Percentiles rank a stretch among this genome's conserved stretches.
Evolutionary conservation across 2,888 invertebrate species (phyloP).

Genomic region (Coenonympha arcania): DNA sequence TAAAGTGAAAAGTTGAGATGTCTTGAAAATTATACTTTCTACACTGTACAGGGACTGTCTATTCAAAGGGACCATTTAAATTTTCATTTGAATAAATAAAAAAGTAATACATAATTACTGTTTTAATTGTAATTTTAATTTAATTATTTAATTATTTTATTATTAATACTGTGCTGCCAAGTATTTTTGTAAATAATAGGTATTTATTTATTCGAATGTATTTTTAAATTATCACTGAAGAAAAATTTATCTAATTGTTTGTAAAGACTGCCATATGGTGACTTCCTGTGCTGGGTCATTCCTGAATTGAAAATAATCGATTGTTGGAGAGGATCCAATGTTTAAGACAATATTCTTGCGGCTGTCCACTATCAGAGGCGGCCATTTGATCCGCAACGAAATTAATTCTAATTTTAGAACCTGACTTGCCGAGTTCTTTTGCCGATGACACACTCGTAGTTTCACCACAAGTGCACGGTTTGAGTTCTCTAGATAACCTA

Average conservation of each 20-base stretch:
- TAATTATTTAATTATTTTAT: no score
- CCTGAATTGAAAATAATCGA: conserved; percentile 63
- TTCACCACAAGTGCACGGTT: not conserved
- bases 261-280: conserved; percentile 23
- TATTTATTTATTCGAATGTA: not conserved
- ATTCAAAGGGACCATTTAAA: no score
- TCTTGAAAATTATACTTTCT: no score
- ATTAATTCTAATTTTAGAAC: conserved; percentile 61
- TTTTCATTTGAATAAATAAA: no score
- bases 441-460: conserved; percentile 19
- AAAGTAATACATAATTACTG: no score
- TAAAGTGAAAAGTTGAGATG: conserved; percentile 47
- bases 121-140: no score
- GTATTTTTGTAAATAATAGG: no score
- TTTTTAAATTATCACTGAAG: not conserved
- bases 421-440: conserved; percentile 36
- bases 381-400: conserved; percentile 62
- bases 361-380: conserved; percentile 58
- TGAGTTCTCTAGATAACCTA: not conserved
- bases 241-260: not conserved
- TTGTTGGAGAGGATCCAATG: conserved; percentile 64
- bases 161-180: no score
- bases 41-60: no score
- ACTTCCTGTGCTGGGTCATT: conserved; percentile 47
- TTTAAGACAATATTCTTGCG: conserved; percentile 51